Base-by-base conservation (phyloP, 2,797 vertebrate genomes). In the Phalanger gymnotis region DNA sequence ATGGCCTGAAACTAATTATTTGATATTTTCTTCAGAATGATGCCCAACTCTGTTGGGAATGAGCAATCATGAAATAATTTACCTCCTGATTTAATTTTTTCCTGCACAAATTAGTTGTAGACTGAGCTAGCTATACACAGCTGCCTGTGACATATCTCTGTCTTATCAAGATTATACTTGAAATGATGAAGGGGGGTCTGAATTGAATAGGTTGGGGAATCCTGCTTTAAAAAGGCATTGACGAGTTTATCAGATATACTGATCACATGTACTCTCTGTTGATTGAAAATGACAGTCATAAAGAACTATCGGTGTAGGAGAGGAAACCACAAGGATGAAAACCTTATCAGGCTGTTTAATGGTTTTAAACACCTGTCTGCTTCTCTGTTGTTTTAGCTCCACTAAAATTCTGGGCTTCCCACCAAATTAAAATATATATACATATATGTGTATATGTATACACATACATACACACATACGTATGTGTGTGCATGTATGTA, bases 1-100 rank as follows among this genome's bases (percentile, higher is more conserved):
- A 99, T 98, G 99, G 99, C 99, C 99, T 99, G 99, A 99, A 99
- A 99, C 99, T 99, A 99, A 99, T 99, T 99, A 99, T 99, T 99
- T 99, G 99, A 99, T 99, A 99, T 99, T 99, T 99, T 99, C 99
- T 99, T 99, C 99, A 99, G 99, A 99, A 99, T 99, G 99, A 99
- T 99, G 99, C 99, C 99, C 99, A 98, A 99, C 98, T 99, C 99
- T 99, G 99, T 99, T 98, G 99, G 99, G 99, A 99, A 99, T 99
- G 99, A 99, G 99, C 99, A 99, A 99, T 99, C 99, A 99, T 99
- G 99, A 99, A 99, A 99, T 99, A 99, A 99, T 99, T 99, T 99
- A 99, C 99, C 99, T 99, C 99, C 99, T 99, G 99, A 99, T 99
- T 99, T 99, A 99, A 99, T 99, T 99, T 99, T 99, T 99, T 99